phyloP scores from a whole-genome alignment of 2,113 vertebrate genomes.

The Chunga burmeisteri region DNA sequence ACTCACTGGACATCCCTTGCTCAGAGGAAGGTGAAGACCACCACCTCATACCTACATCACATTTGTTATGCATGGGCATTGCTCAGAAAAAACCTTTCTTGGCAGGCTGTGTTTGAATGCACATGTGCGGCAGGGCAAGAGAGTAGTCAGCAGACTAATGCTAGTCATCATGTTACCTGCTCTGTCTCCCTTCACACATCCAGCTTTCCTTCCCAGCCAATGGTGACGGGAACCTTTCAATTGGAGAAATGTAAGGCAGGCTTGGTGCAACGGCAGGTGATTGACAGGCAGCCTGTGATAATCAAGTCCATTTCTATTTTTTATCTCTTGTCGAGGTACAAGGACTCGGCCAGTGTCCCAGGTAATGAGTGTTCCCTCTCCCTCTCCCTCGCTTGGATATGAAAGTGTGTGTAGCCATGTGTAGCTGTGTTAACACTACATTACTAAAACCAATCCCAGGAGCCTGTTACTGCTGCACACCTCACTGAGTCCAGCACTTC shows the following conservation, averaged over 20 bases:
- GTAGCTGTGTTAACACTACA: slow-evolving; percentile 77
- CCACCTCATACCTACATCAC: accelerated
- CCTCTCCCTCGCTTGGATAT: slow-evolving; percentile 18
- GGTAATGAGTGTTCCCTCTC: slow-evolving; percentile 53
- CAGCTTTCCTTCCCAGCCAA: neutral
- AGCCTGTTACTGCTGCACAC: slow-evolving; percentile 71
- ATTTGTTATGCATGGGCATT: neutral
- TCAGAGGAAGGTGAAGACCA: neutral
- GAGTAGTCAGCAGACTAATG: neutral
- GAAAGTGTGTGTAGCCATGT: slow-evolving; percentile 76
- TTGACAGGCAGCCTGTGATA: slow-evolving; percentile 31
- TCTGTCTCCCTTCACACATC: neutral
- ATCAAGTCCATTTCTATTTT: slow-evolving; percentile 58
- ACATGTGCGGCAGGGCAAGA: neutral
- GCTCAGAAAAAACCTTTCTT: neutral
- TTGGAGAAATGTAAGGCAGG: neutral
- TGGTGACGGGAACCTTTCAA: neutral
- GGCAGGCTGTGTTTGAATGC: neutral
- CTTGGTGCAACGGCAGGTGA: neutral
- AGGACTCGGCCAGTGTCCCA: slow-evolving; percentile 64
- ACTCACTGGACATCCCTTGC: neutral
- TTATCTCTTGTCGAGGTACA: slow-evolving; percentile 60
- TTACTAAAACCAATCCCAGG: slow-evolving; percentile 75
- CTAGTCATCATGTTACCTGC: neutral
- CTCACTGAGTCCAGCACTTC: slow-evolving; percentile 58